Evolutionary conservation across 1,140 invertebrate genomes (phyloP).

Genomic region (Camponotus floridanus): DNA sequence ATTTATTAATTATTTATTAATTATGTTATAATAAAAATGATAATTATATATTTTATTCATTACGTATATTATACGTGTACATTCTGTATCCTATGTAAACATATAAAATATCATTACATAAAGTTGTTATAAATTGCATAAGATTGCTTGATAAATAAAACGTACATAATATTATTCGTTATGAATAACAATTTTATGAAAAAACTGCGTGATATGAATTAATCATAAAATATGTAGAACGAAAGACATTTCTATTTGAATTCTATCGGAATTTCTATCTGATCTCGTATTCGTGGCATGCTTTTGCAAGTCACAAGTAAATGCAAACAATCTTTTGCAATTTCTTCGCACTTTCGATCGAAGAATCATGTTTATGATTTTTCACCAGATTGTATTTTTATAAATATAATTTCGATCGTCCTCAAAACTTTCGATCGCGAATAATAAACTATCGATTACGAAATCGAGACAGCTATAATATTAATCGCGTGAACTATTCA

Average conservation of each 20-base stretch:
- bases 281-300: background rate
- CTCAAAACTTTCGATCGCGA: conserved; percentile 10
- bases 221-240: background rate
- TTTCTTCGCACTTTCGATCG: background rate
- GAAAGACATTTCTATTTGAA: background rate
- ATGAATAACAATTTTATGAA: background rate
- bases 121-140: background rate
- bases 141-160: background rate
- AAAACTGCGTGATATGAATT: background rate
- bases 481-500: conserved; percentile 59
- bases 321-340: background rate
- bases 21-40: too few relatives aligned
- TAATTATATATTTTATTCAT: too few relatives aligned
- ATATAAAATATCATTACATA: background rate
- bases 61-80: too few relatives aligned
- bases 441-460: conserved; percentile 24
- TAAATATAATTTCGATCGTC: background rate
- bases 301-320: background rate
- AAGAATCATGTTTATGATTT: background rate
- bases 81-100: too few relatives aligned
- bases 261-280: background rate
- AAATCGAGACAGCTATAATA: conserved; percentile 11
- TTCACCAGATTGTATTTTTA: background rate
- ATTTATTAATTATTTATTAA: too few relatives aligned
- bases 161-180: background rate